These are phyloP conservation scores for Ostrea denselamellosa DNA, from an alignment of 1,140 invertebrate genomes.

Conservation along the genomic window DNA sequence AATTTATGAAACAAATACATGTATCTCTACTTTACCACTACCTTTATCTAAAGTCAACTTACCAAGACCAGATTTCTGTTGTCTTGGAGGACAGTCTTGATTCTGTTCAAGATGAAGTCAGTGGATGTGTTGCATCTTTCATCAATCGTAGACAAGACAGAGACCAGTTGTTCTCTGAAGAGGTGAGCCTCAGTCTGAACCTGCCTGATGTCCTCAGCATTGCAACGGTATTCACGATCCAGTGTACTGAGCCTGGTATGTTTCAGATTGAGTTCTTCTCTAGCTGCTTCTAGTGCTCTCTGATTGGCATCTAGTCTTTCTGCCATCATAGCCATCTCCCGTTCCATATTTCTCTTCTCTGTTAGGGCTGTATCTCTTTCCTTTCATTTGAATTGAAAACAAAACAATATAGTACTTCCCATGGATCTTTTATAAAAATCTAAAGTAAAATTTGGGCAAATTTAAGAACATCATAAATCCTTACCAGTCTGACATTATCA, in stretches of 20 bases:
- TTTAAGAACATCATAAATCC: conserved; percentile 15
- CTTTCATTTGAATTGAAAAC: conserved; percentile 56
- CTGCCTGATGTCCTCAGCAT: conserved; percentile 61
- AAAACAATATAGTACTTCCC: background rate
- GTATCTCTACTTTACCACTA: background rate
- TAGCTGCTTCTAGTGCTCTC: conserved; percentile 72
- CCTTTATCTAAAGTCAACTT: conserved; percentile 48
- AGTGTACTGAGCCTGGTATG: conserved; percentile 65
- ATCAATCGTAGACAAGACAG: conserved; percentile 70
- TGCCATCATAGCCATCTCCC: conserved; percentile 74
- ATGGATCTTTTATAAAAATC: too few species aligned
- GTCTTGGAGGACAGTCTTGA: conserved; percentile 60
- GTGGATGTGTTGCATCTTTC: conserved; percentile 66
- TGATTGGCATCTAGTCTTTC: conserved; percentile 75
- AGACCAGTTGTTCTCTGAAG: conserved; percentile 74
- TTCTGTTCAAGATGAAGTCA: conserved; percentile 72
- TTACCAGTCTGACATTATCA: conserved; percentile 74
- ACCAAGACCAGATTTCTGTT: conserved; percentile 68
- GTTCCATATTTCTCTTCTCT: conserved; percentile 66
- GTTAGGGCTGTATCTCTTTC: conserved; percentile 75
- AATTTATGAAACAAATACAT: too few species aligned
- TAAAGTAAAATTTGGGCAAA: too few species aligned
- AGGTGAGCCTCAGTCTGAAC: conserved; percentile 64
- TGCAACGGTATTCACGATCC: conserved; percentile 67
- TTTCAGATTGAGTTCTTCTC: conserved; percentile 73